Evolutionary conservation across 2,888 invertebrate species (phyloP), one percentile per base, ranked within the genome.

Genomic region (Limnephilus lunatus): DNA sequence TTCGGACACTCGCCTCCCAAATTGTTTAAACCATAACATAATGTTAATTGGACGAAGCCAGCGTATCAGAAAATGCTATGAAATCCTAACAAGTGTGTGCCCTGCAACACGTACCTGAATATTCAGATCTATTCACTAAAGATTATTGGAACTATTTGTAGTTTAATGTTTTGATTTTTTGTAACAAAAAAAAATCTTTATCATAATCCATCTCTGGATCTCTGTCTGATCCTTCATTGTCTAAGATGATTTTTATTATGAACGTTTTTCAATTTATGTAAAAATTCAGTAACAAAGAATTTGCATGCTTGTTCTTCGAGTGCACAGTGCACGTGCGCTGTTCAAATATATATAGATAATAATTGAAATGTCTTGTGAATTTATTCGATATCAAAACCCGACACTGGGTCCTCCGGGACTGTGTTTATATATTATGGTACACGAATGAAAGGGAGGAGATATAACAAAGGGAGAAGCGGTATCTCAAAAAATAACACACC

Each of bases 341-440:
- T 68, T 68, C 25, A 25, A 68, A 25, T 30, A 25, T 44, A 86
- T 15, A 25, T 14, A 11, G 86, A 86, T 14, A 30, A n/a, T 44
- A 44, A n/a, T 44, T 44, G 44, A 86, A 86, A 86, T n/a, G 44
- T 32, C 32, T 31, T 82, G 32, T 32, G 32, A 32, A 82, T 32
- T 82, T 82, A 82, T 82, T 82, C 2, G 82, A 82, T 82, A 68
- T 82, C 82, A 82, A 82, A 82, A 82, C 31, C 19, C 31, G 30
- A 32, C 31, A 31, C 31, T 82, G 5, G 31, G 31, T 68, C 68
- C 68, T 11, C 25, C 25, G 53, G 53, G 53, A 68, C 53, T 25
- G 68, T 68, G 25, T 68, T 25, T 68, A 25, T n/a, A 25, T 68
- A 25, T 0, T 68, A 25, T 0, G 68, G 25, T 25, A 4, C 9